phyloP scores from a whole-genome alignment of 2,888 invertebrate genomes.

The Ectemnius cavifrons region DNA sequence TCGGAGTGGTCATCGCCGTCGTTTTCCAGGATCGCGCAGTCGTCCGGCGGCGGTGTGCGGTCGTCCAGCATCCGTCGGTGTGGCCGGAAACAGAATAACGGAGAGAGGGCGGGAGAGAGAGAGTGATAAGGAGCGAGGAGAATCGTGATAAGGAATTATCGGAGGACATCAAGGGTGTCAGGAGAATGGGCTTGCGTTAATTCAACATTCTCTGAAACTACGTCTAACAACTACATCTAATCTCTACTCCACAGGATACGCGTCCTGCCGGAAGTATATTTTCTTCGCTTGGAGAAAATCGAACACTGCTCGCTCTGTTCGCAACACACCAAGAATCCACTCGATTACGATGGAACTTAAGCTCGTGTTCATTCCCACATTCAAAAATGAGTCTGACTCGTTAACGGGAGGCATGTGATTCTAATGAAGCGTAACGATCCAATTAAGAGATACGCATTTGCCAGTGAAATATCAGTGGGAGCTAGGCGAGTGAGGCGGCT shows the following conservation, averaged over 20 bases:
- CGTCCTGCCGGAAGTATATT: too few species aligned
- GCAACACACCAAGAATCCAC: too few species aligned
- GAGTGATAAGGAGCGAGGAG: conserved; percentile 13
- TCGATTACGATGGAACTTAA: too few species aligned
- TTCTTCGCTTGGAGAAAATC: too few species aligned
- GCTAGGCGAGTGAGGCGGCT: not conserved
- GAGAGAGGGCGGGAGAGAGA: conserved; percentile 24
- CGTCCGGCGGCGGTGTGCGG: conserved; percentile 48
- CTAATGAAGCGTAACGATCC: conserved; percentile 23
- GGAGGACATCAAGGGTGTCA: conserved; percentile 19
- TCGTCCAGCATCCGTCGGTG: conserved; percentile 65
- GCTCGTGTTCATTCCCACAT: too few species aligned
- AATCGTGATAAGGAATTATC: conserved; percentile 41
- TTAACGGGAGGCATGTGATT: not conserved
- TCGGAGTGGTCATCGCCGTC: conserved; percentile 28
- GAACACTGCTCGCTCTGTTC: too few species aligned
- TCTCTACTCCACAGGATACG: too few species aligned
- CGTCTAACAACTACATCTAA: too few species aligned
- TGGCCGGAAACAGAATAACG: conserved; percentile 66
- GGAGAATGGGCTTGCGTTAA: conserved; percentile 12
- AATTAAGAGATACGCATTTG: conserved; percentile 20
- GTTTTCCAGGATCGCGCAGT: conserved; percentile 11
- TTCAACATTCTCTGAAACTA: not conserved
- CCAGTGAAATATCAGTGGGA: too few species aligned
- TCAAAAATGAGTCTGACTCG: too few species aligned